Evolutionary conservation across 1,140 invertebrate species (phyloP).

Genomic region (Neelides sp.): DNA sequence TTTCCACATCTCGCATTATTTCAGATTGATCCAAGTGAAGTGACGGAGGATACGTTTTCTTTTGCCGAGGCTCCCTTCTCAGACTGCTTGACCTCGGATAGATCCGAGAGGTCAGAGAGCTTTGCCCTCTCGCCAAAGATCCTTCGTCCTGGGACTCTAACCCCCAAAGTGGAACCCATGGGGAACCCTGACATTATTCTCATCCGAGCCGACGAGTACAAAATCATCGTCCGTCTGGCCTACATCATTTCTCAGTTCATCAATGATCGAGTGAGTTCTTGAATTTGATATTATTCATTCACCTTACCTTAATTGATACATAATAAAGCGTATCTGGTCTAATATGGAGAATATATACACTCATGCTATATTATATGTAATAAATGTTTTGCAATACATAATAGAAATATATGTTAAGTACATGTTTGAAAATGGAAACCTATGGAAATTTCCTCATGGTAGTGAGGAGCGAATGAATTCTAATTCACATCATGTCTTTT

Average conservation of each 20-base stretch:
- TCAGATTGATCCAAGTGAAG: too few species aligned
- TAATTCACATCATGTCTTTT: not conserved
- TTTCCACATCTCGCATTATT: too few species aligned
- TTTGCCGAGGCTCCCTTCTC: too few species aligned
- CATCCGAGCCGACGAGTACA: not conserved
- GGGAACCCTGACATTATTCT: not conserved
- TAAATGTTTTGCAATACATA: not conserved
- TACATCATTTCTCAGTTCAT: not conserved
- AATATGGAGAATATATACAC: not conserved
- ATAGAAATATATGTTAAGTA: not conserved
- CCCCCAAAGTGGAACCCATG: not conserved
- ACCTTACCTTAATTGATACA: not conserved
- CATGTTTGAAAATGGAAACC: not conserved
- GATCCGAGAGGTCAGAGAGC: too few species aligned
- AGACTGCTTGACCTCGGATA: too few species aligned
- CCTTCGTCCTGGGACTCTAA: not conserved
- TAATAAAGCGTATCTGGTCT: not conserved
- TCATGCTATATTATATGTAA: not conserved
- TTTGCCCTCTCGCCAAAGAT: not conserved
- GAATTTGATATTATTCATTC: not conserved
- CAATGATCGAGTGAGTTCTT: not conserved
- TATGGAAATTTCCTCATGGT: conserved; percentile 15
- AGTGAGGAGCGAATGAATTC: conserved; percentile 15
- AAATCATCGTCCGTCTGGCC: not conserved
- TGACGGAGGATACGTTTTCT: too few species aligned